These are phyloP conservation scores for Ceratina calcarata DNA, from an alignment of 1,140 invertebrate genomes.

Conservation along the genomic window DNA sequence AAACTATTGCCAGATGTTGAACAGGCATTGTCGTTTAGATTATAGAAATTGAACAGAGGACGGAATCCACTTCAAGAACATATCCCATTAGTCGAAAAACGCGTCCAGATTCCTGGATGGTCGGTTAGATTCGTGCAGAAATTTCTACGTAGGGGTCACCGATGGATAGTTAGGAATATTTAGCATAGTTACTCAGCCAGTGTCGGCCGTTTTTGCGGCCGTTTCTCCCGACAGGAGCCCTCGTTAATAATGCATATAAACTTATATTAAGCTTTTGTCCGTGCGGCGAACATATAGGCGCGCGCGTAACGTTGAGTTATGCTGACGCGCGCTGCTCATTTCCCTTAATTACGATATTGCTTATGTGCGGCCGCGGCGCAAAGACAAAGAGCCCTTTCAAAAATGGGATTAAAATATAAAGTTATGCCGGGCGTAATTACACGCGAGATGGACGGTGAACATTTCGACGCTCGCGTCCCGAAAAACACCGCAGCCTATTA, in stretches of 20 bases:
- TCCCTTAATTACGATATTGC: slow-evolving; percentile 52
- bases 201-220: slow-evolving; percentile 4
- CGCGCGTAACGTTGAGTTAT: slow-evolving; percentile 41
- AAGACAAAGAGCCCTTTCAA: slow-evolving; percentile 40
- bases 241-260: slow-evolving; percentile 48
- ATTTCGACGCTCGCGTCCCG: not conserved
- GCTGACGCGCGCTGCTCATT: slow-evolving; percentile 38
- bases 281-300: not conserved
- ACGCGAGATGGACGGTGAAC: slow-evolving; percentile 27
- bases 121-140: not conserved
- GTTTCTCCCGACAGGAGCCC: slow-evolving; percentile 22
- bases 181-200: slow-evolving; percentile 17
- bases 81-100: not conserved
- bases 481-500: slow-evolving; percentile 8
- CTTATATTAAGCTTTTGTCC: slow-evolving; percentile 49
- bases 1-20: no score
- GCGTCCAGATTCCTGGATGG: not conserved
- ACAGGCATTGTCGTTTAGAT: not conserved
- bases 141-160: not conserved
- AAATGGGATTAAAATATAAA: slow-evolving; percentile 48
- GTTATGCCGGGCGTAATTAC: slow-evolving; percentile 37
- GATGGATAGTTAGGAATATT: not conserved
- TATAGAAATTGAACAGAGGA: not conserved
- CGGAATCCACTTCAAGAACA: no score
- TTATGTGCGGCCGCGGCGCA: slow-evolving; percentile 22